A percentile compares a stretch with the other conserved stretches of the same genome.
Conservation (phyloP, 2,797 vertebrate species). For the Xenentodon cancila region DNA sequence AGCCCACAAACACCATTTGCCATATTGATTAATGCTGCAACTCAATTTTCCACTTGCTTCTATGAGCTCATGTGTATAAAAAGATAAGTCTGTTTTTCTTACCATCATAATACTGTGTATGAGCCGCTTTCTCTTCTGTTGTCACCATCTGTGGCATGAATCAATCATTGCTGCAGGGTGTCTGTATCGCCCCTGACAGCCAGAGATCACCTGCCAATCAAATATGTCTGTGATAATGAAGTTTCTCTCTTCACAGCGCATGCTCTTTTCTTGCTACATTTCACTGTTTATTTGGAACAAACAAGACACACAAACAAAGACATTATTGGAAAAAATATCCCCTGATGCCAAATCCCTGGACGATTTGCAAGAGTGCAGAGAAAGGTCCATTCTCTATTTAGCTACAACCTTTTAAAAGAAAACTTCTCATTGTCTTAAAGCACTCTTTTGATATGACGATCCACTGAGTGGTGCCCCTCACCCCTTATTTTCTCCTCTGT, state of each 20-base stretch:
- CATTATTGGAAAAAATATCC: background rate
- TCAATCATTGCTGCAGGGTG: conserved; percentile 34
- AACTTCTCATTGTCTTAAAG: no score
- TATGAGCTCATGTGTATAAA: conserved; percentile 3
- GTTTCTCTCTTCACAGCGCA: conserved; percentile 17
- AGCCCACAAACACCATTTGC: background rate
- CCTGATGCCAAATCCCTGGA: no score
- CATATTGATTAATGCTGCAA: background rate
- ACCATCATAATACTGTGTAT: conserved; percentile 18
- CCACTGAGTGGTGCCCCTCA: no score
- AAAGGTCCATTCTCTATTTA: no score
- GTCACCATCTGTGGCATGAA: conserved; percentile 70
- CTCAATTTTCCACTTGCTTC: conserved; percentile 6
- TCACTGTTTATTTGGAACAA: background rate
- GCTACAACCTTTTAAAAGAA: no score
- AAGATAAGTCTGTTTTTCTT: background rate
- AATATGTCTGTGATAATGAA: conserved; percentile 13
- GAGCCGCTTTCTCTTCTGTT: conserved; percentile 18
- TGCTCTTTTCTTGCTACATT: background rate
- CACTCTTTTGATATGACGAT: no score
- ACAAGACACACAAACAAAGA: background rate
- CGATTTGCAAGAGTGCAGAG: no score
- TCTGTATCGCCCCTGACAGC: conserved; percentile 38
- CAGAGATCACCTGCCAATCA: conserved; percentile 66
- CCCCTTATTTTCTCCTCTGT: no score